Conservation (phyloP, 2,797 vertebrate genomes). For the Hypotaenidia philippensis region DNA sequence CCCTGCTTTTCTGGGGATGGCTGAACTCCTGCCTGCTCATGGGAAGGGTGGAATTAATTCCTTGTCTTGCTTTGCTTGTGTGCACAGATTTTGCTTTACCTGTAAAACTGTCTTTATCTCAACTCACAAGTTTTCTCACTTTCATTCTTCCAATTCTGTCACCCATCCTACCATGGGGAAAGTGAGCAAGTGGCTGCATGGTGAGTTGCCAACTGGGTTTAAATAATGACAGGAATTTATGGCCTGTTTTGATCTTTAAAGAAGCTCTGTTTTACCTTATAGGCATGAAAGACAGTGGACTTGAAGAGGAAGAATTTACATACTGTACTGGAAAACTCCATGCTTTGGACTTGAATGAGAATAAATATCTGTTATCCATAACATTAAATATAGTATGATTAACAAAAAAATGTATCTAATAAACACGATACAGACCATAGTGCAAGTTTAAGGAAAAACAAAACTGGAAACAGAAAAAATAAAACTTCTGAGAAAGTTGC, state of each 20-base stretch:
- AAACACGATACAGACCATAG: neutral
- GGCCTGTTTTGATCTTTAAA: neutral
- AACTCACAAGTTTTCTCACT: no score
- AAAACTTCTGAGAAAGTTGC: neutral
- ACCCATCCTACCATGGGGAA: no score
- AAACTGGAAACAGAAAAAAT: neutral
- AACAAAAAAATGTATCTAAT: neutral
- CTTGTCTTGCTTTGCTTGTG: no score
- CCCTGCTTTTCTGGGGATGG: no score
- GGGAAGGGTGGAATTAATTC: no score
- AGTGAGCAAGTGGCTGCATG: no score
- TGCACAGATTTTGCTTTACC: no score
- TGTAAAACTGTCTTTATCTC: no score
- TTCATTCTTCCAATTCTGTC: no score
- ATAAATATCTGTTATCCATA: neutral
- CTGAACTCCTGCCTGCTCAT: no score
- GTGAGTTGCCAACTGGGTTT: no score
- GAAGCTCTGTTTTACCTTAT: neutral
- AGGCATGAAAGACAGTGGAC: neutral
- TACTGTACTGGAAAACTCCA: neutral
- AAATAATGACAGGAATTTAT: neutral
- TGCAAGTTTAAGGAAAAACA: neutral
- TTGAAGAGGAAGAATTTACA: neutral
- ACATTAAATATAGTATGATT: neutral
- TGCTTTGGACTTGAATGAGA: neutral